These are phyloP conservation scores for Aphidius gifuensis DNA, from an alignment of 1,140 invertebrate species.

Conservation along the genomic window DNA sequence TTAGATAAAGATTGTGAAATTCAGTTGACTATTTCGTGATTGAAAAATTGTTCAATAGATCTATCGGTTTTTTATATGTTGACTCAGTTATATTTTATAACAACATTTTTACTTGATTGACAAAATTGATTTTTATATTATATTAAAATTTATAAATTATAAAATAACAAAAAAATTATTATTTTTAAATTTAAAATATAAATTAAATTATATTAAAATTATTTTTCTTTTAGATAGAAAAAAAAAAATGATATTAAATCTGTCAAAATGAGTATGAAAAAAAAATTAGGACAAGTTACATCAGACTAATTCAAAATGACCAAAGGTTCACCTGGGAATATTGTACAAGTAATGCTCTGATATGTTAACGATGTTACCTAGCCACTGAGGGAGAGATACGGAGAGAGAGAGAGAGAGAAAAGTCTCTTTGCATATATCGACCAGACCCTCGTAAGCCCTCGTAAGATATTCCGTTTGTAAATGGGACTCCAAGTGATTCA, in stretches of 20 bases:
- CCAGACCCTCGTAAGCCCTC: neutral
- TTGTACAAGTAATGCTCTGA: conserved; percentile 39
- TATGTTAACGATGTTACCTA: conserved; percentile 43
- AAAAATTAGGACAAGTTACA: too few relatives aligned
- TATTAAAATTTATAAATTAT: too few relatives aligned
- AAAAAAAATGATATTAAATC: too few relatives aligned
- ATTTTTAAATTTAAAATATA: too few relatives aligned
- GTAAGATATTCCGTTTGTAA: conserved; percentile 21
- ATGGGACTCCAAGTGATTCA: neutral
- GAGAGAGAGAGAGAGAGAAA: conserved; percentile 10
- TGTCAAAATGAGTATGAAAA: too few relatives aligned
- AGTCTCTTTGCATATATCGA: conserved; percentile 17
- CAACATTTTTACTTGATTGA: too few relatives aligned
- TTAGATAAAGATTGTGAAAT: neutral
- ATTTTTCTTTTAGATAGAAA: too few relatives aligned
- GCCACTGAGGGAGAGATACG: conserved; percentile 24
- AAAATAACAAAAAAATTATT: too few relatives aligned
- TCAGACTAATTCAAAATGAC: too few relatives aligned
- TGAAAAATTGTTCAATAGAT: conserved; percentile 15
- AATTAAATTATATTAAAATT: too few relatives aligned
- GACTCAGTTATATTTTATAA: neutral
- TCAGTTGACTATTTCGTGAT: conserved; percentile 7
- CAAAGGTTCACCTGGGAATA: conserved; percentile 38
- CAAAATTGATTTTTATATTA: too few relatives aligned
- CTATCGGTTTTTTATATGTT: conserved; percentile 6